Evolutionary conservation across 2,113 vertebrate species (phyloP).

Genomic region (Oceanites oceanicus): DNA sequence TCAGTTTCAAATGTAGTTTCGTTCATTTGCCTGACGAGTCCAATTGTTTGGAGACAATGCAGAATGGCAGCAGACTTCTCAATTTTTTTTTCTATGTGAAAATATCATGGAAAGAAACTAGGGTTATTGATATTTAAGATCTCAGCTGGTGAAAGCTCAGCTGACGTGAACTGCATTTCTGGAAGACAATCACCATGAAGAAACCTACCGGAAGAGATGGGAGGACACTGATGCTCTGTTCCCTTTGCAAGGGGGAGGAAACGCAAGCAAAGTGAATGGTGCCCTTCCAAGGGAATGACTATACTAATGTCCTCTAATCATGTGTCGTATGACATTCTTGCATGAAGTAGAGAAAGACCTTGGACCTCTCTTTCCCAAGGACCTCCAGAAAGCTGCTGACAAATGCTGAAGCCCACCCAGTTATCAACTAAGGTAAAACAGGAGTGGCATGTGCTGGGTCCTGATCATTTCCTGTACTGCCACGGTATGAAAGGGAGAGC

Average conservation of each 20-base stretch:
- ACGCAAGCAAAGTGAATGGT: neutral
- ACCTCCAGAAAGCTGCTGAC: neutral
- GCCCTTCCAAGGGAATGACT: neutral
- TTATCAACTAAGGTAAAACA: neutral
- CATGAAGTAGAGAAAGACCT: neutral
- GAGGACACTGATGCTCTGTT: neutral
- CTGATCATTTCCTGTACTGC: neutral
- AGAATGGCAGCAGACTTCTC: slow-evolving; percentile 24
- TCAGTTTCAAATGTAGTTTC: slow-evolving; percentile 8
- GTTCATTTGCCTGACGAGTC: slow-evolving; percentile 1
- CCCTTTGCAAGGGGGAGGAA: neutral
- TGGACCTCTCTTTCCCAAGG: neutral
- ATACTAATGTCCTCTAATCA: neutral
- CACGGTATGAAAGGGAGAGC: neutral
- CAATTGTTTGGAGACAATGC: slow-evolving; percentile 39
- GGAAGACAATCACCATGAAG: neutral
- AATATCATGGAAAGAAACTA: neutral
- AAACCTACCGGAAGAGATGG: neutral
- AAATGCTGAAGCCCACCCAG: neutral
- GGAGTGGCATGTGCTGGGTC: neutral
- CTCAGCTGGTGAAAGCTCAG: slow-evolving; percentile 13
- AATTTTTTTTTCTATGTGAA: slow-evolving; percentile 29
- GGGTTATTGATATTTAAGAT: neutral
- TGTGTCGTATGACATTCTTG: neutral
- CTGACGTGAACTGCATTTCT: neutral